A percentile compares a stretch with the other conserved stretches of the same genome.
These are phyloP conservation scores for Toxotes jaculatrix DNA, from an alignment of 2,113 vertebrate genomes.

Conservation along the genomic window DNA sequence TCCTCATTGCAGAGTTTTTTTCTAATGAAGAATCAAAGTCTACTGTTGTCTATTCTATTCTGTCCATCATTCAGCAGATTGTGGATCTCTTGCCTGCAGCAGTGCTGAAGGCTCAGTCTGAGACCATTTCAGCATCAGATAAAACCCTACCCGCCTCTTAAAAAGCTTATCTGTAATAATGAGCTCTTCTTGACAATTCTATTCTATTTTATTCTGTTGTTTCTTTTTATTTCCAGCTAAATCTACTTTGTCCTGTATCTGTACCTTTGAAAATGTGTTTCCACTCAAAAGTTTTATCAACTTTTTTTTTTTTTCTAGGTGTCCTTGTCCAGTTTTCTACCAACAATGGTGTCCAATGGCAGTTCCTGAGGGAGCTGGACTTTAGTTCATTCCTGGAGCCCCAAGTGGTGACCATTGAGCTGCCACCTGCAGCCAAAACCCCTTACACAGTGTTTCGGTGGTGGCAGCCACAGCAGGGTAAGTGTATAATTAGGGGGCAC, in stretches of 20 bases:
- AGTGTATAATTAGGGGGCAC: not conserved
- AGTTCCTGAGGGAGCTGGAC: slow-evolving; percentile 93
- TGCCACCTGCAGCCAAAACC: slow-evolving; percentile 92
- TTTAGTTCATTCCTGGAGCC: slow-evolving; percentile 95
- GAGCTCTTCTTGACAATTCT: not conserved
- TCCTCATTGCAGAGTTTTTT: slow-evolving; percentile 1
- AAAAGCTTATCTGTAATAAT: slow-evolving; percentile 25
- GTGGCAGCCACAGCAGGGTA: slow-evolving; percentile 98
- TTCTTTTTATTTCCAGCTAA: not conserved
- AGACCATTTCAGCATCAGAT: slow-evolving; percentile 38
- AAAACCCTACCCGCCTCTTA: slow-evolving; percentile 24
- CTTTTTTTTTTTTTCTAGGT: slow-evolving; percentile 79
- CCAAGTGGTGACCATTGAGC: slow-evolving; percentile 94
- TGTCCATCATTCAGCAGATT: slow-evolving; percentile 30
- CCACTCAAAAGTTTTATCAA: not conserved
- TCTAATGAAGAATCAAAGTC: slow-evolving; percentile 18
- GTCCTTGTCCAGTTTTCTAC: slow-evolving; percentile 95
- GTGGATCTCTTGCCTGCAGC: slow-evolving; percentile 44
- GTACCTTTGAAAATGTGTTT: not conserved
- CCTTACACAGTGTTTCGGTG: slow-evolving; percentile 93
- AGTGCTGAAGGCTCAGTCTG: slow-evolving; percentile 29
- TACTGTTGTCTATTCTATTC: slow-evolving; percentile 6
- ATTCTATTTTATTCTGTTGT: slow-evolving; percentile 1
- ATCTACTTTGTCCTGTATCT: not conserved
- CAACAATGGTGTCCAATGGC: slow-evolving; percentile 95